Base-by-base conservation (phyloP, 2,797 vertebrate species). In the Pseudochirops cupreus region DNA sequence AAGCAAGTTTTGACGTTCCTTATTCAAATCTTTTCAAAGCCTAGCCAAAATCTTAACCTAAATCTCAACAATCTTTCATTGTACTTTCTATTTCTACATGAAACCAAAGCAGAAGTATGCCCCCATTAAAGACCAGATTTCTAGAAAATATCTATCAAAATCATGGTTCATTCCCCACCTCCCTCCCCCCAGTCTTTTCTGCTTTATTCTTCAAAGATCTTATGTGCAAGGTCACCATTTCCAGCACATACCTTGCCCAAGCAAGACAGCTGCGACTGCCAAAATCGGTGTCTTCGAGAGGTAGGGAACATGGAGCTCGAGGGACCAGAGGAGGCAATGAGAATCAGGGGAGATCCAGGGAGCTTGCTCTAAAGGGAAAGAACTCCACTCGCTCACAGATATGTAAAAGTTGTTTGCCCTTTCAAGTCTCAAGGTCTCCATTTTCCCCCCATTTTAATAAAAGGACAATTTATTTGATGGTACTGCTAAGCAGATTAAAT, bases 181-280 rank as follows among this genome's bases (percentile, higher is more conserved):
- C 53, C 53, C 1, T 9, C 11, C 53, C 53, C 53, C 53, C 1
- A 54, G 11, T 54, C 33, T 91, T 6, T 92, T 55, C 91, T 54
- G 92, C 31, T 12, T 91, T 29, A 90, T n/a, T 55, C 18, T 74
- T 82, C 96, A 57, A 92, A 91, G 55, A 56, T 28, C 29, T 55
- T 31, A 55, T 5, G 11, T 59, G 46, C 18, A 26, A 90, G 26
- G 31, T 56, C 56, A 33, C 56, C 74, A 58, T 54, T 4, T 12
- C 92, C 56, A 57, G 87, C 3, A 97, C 97, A 13, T 94, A 99
- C 99, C 99, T 99, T 99, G 96, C 99, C 99, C 93, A 99, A 98
- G 97, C 99, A 99, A 96, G 99, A 99, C 46, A 99, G 99, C 98
- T 99, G 99, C 0, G 99, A 99, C 97, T 99, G 99, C 99, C 99